Base-by-base conservation (phyloP, 2,113 vertebrate species). In the Coreoperca whiteheadi region DNA sequence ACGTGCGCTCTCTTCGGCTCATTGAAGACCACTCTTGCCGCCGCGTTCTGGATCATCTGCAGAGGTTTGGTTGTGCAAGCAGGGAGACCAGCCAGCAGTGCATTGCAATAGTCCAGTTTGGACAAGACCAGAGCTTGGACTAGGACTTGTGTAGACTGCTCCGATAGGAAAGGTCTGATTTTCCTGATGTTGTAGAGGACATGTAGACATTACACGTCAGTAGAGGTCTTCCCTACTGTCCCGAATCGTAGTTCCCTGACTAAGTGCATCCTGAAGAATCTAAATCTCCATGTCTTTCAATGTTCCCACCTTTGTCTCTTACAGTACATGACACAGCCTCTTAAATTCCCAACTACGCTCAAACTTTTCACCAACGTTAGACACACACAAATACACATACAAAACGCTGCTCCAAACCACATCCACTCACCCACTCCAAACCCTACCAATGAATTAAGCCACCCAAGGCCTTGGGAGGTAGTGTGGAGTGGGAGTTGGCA, bases 401-500 rank as follows among this genome's bases (percentile, higher is more conserved):
- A 73, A 53, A 61, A 73, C 41, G 32, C 18, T 51, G 76, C 74
- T 74, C 70, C 57, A 69, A 87, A 83, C 68, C 74, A 69, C 80
- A 68, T 81, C 81, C 63, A 51, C 56, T 85, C 86, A 85, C 71
- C 50, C 79, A 57, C 80, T 84, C 80, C 84, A 88, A 87, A 81
- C 72, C 84, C 81, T 54, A 69, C 63, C 85, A 81, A 70, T 87
- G 82, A 89, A 90, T 84, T 75, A 83, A 81, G 61, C 83, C 85
- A 88, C 90, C 86, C 53, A 85, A 80, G 82, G 86, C 93, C 75
- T 64, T 48, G 43, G 84, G 88, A 87, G 64, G 82, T 64, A 65
- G 73, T 61, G 85, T 66, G 82, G 89, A 86, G 69, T 84, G 82
- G 88, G 88, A 91, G 88, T 79, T 85, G 77, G 87, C 90, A 73